Evolutionary conservation across 2,797 vertebrate genomes (phyloP), one percentile per base, ranked within the genome.

Genomic region (Hozukius guyotensis): DNA sequence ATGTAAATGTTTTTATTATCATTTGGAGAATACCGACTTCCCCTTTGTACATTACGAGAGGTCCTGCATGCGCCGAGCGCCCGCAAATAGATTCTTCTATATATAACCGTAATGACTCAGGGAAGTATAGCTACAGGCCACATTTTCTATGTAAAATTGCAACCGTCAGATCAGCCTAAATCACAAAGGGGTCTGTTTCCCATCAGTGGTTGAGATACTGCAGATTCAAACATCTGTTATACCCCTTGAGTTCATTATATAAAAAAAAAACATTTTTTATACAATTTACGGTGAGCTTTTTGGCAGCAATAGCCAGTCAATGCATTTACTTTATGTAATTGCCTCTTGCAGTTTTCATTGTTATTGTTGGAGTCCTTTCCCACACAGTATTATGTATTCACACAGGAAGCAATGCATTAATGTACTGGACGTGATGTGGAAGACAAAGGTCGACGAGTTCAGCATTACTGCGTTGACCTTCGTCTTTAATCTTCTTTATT

Each of bases 91-190:
- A 60, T 57, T 16, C 0, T 34, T 70, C 59, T 74, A 70, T 74
- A 70, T 73, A 65, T 69, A 86, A 56, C 72, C 13, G 32, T 38
- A 53, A 32, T 74, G 73, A 80, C 20, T 83, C 69, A 77, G 29
- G 77, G 29, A 53, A 80, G 60, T 52, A 42, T 42, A 27, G 64
- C 78, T 79, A 31, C 53, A 57, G 75, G 46, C 24, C 53, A 69
- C 63, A 29, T 71, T 68, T 62, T 27, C 34, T 31, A 29, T 53
- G 61, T 71, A 20, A 73, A 71, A 38, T 53, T 62, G 75, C 64
- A 59, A 64, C 65, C 27, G 16, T 77, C 29, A 71, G 36, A 24
- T 78, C 60, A 65, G 42, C 31, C 34, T 6, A 38, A 25, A 62
- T 75, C 31, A 56, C 53, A 52, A 32, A 36, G 63, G 63, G 34